Evolutionary conservation across 2,113 vertebrate genomes (phyloP), one percentile per base, ranked within the genome.

Genomic region (Puma concolor): DNA sequence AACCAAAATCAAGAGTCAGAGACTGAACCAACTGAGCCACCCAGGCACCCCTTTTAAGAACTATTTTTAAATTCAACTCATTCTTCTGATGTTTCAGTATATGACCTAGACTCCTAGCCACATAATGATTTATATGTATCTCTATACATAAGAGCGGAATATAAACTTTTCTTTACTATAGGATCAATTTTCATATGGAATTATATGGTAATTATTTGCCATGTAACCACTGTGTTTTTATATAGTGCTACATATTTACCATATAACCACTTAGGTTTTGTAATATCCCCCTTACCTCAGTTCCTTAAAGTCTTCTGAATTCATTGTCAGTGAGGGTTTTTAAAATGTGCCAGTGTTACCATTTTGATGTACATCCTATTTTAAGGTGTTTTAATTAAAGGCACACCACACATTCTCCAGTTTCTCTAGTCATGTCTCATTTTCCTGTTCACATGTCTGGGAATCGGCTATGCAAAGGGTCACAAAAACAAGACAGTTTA

Each of bases 301-400:
- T 88, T 80, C 9, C 14, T 91, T 79, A 91, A 72, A 87, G 23
- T 89, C 36, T 97, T 90, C 54, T 90, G 52, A 77, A 63, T 87
- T 54, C 95, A 60, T 81, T 48, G 4, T 86, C 44, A 57, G 23
- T 14, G 27, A 86, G 64, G 23, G 7, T 93, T 84, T 48, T 29
- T 83, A 76, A 90, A 92, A 60, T 90, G 50, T 92, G 60, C 8
- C 57, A 67, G 0, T 50, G 44, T 92, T 76, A 88, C 69, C 81
- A 21, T 74, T 91, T 88, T 48, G 63, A 89, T 84, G 95, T 89
- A 84, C 50, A 72, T 48, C 38, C 36, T 57, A 2, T 82, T 95
- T 13, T 57, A 91, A 72, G 76, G 19, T 93, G 38, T 96, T 97
- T 84, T 95, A 96, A 97, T 97, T 97, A 95, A 97, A 97, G 67